Conservation (phyloP, 2,797 vertebrate species). For the Pachyuromys duprasi region DNA sequence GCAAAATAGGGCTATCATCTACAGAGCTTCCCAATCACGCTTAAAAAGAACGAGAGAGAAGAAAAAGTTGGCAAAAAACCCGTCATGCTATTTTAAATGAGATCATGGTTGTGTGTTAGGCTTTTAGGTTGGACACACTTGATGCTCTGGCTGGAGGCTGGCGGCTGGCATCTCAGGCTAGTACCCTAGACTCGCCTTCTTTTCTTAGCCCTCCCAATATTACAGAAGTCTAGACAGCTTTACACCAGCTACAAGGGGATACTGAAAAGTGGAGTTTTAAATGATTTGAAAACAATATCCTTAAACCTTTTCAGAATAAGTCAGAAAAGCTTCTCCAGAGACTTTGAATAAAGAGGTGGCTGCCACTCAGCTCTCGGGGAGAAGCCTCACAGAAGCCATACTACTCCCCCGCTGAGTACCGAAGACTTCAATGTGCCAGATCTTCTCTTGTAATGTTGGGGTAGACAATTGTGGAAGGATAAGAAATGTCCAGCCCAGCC, state of each 20-base stretch:
- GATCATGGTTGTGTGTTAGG: background rate
- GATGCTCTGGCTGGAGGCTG: background rate
- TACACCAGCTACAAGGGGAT: background rate
- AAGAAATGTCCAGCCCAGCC: too few species aligned
- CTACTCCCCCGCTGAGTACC: background rate
- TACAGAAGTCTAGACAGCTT: background rate
- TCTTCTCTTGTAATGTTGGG: background rate
- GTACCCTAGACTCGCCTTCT: background rate
- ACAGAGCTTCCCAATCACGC: background rate
- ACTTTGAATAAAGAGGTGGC: background rate
- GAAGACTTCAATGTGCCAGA: background rate
- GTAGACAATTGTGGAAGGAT: background rate
- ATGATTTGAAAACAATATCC: constrained; percentile 1
- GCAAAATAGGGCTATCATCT: background rate
- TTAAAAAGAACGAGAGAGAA: background rate
- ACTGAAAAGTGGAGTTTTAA: background rate
- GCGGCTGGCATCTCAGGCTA: background rate
- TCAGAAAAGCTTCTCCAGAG: background rate
- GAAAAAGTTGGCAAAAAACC: background rate
- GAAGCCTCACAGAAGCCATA: background rate
- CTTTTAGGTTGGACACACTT: background rate
- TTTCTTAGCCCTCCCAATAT: background rate
- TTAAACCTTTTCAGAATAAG: background rate
- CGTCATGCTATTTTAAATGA: background rate
- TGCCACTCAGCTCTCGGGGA: background rate